Conservation (phyloP, 2,888 invertebrate genomes). For the Apoderus coryli region DNA sequence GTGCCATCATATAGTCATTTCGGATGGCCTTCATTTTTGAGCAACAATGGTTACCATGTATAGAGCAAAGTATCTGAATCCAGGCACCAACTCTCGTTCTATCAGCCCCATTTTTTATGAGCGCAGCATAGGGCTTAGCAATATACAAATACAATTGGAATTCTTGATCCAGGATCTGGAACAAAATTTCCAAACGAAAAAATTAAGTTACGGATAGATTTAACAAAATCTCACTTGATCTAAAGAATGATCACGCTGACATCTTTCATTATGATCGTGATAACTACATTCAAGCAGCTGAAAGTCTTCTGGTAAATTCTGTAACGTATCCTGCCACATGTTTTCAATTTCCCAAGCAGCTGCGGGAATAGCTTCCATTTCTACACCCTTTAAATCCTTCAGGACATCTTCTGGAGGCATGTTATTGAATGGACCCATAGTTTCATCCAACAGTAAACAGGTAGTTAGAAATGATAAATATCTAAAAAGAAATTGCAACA, state of each 20-base stretch:
- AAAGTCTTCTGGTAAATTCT: slow-evolving; percentile 30
- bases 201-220: background rate
- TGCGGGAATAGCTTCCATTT: slow-evolving; percentile 21
- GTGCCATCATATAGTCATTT: slow-evolving; percentile 40
- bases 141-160: slow-evolving; percentile 35
- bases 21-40: slow-evolving; percentile 37
- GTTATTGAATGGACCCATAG: slow-evolving; percentile 28
- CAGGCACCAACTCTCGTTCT: slow-evolving; percentile 34
- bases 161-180: slow-evolving; percentile 33
- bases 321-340: slow-evolving; percentile 32
- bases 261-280: slow-evolving; percentile 23
- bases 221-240: slow-evolving; percentile 19
- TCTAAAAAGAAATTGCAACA: slow-evolving; percentile 21
- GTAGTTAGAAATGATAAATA: slow-evolving; percentile 32
- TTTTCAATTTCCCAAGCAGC: slow-evolving; percentile 35
- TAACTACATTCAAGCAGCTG: slow-evolving; percentile 26
- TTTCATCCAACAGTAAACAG: slow-evolving; percentile 32
- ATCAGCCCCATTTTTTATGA: slow-evolving; percentile 31
- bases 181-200: slow-evolving; percentile 5
- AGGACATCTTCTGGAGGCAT: slow-evolving; percentile 30
- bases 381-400: slow-evolving; percentile 26
- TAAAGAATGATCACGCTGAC: slow-evolving; percentile 26
- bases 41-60: slow-evolving; percentile 33
- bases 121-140: slow-evolving; percentile 33
- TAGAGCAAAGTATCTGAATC: slow-evolving; percentile 36